Base-by-base conservation (phyloP, 37 sponge, comb jelly and placozoan genomes). In the Beroe ovata region DNA sequence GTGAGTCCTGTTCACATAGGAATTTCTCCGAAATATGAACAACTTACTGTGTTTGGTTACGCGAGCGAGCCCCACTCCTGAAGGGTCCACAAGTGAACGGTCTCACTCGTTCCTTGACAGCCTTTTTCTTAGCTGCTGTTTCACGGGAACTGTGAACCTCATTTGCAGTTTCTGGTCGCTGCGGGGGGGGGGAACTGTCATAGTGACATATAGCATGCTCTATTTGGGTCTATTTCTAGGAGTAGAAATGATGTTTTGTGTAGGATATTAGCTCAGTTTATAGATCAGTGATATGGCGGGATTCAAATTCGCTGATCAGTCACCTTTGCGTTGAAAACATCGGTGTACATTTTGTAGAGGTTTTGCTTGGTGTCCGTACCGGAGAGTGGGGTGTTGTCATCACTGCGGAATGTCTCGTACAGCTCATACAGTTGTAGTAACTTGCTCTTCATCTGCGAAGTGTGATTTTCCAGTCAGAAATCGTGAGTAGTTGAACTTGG, bases 351-450 rank as follows among this genome's bases (percentile, higher is more conserved):
- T 26, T 35, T 38, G 84, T 77, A 77, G 26, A 77, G 54, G 47
- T 77, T 77, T 30, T 77, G 33, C 28, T 77, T 77, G 47, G 42
- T 77, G 54, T 77, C 84, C n/a, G 84, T 77, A 20, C 28, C 84
- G 1, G 84, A 77, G 1, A 77, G n/a, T 0, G 36, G 33, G 26
- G 84, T 40, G 84, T 77, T 77, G 28, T 77, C 84, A 33, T 39
- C 54, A 42, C 33, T 77, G 18, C 54, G 3, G 47, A 77, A 77
- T 25, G 84, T 77, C 38, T 77, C 84, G 84, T 77, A 77, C 84
- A 77, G 47, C 25, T 77, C 84, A 35, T 77, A 77, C 41, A 77
- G 84, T 25, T 42, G 26, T 26, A 77, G 54, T 35, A 77, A 29
- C 47, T 77, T 77, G 22, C 33, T 42, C 47, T 66, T 66, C 35